phyloP scores from a whole-genome alignment of 2,888 invertebrate genomes.

The Mesopsocus fuscifrons region DNA sequence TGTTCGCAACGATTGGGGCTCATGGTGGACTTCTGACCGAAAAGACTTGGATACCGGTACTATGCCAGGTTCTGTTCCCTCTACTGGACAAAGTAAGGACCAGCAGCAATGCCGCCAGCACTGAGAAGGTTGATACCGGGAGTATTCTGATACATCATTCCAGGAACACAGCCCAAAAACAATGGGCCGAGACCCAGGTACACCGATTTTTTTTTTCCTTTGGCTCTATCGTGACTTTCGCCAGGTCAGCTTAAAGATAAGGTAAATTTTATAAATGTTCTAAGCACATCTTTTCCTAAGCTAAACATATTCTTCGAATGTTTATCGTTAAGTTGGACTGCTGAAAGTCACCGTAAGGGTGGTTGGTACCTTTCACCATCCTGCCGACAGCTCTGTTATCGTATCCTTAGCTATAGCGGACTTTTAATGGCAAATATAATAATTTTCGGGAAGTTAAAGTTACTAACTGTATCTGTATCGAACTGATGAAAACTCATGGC shows the following conservation, averaged over 20 bases:
- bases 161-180: slow-evolving; percentile 94
- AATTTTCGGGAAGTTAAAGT: too few relatives aligned
- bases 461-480: too few relatives aligned
- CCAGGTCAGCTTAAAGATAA: too few relatives aligned
- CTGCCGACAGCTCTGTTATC: too few relatives aligned
- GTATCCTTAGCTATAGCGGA: too few relatives aligned
- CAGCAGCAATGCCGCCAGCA: slow-evolving; percentile 40
- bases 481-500: too few relatives aligned
- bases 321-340: too few relatives aligned
- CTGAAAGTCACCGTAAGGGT: too few relatives aligned
- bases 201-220: slow-evolving; percentile 9
- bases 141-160: slow-evolving; percentile 95
- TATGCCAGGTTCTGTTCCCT: slow-evolving; percentile 89
- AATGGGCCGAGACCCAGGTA: slow-evolving; percentile 96
- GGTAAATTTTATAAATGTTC: slow-evolving; percentile 3
- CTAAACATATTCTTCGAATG: too few relatives aligned
- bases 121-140: slow-evolving; percentile 64
- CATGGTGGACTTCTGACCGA: slow-evolving; percentile 77
- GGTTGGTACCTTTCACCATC: too few relatives aligned
- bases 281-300: background rate
- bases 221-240: too few relatives aligned
- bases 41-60: slow-evolving; percentile 82
- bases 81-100: slow-evolving; percentile 78
- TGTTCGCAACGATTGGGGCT: slow-evolving; percentile 93
- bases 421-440: too few relatives aligned